phyloP scores from a whole-genome alignment of 2,113 vertebrate genomes.

The Daboia siamensis region DNA sequence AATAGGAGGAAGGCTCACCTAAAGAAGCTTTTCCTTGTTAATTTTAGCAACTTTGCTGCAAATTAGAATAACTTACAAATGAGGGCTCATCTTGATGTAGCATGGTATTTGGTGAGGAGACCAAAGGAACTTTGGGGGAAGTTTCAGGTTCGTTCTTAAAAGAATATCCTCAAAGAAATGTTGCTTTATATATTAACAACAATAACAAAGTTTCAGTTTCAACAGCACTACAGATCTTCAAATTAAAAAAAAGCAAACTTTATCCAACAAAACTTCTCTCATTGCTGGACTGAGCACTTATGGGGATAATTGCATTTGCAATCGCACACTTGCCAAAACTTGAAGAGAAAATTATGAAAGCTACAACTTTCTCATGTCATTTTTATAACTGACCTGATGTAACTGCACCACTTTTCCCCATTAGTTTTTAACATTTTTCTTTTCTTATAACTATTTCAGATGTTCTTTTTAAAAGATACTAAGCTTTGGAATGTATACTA shows the following conservation, averaged over 20 bases:
- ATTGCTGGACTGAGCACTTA: conserved; percentile 63
- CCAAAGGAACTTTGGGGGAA: conserved; percentile 74
- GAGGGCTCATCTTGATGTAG: conserved; percentile 65
- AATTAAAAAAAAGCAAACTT: conserved; percentile 65
- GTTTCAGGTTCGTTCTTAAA: conserved; percentile 67
- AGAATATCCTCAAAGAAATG: conserved; percentile 63
- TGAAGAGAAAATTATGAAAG: conserved; percentile 68
- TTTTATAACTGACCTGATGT: conserved; percentile 60
- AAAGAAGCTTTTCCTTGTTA: conserved; percentile 60
- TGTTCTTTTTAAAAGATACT: conserved; percentile 60
- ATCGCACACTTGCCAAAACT: conserved; percentile 74
- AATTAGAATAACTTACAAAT: conserved; percentile 61
- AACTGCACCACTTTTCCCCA: conserved; percentile 39
- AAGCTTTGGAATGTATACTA: conserved; percentile 72
- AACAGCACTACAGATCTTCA: conserved; percentile 56
- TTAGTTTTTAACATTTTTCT: conserved; percentile 32
- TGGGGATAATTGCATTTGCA: conserved; percentile 54
- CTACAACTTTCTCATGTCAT: conserved; percentile 56
- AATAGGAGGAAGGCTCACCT: conserved; percentile 47
- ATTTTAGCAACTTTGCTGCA: conserved; percentile 62
- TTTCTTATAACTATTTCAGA: conserved; percentile 48
- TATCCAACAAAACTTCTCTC: conserved; percentile 63
- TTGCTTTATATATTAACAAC: conserved; percentile 69
- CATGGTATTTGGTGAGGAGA: conserved; percentile 66
- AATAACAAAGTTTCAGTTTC: conserved; percentile 62